Evolutionary conservation across 2,888 invertebrate species (phyloP).

Genomic region (Allolobophora icterica): DNA sequence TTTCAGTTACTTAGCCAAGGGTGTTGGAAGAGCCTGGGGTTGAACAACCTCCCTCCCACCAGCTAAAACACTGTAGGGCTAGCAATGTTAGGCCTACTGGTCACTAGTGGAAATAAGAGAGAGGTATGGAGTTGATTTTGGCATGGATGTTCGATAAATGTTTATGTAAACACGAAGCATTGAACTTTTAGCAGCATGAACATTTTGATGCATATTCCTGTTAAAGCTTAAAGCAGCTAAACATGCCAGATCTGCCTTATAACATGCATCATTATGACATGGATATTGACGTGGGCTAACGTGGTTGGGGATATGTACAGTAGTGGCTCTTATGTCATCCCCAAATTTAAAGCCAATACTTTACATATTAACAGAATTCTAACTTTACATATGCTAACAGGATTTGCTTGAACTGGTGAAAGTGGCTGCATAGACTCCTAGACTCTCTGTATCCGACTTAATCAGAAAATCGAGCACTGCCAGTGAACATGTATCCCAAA

Average conservation of each 20-base stretch:
- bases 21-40: too few relatives aligned
- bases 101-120: not conserved
- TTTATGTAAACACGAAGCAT: not conserved
- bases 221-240: not conserved
- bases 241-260: not conserved
- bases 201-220: not conserved
- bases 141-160: not conserved
- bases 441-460: not conserved
- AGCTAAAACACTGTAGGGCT: too few relatives aligned
- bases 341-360: not conserved
- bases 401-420: not conserved
- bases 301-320: not conserved
- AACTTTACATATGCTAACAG: not conserved
- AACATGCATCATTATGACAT: not conserved
- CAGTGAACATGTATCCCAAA: not conserved
- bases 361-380: too few relatives aligned
- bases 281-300: not conserved
- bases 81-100: too few relatives aligned
- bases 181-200: not conserved
- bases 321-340: not conserved
- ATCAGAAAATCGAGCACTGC: not conserved
- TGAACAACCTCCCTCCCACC: too few relatives aligned
- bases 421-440: not conserved
- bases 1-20: too few relatives aligned
- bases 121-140: not conserved